Percentiles rank a stretch among this genome's conserved stretches.
Evolutionary conservation across 2,113 vertebrate genomes (phyloP).

Genomic region (Tenrec ecaudatus): DNA sequence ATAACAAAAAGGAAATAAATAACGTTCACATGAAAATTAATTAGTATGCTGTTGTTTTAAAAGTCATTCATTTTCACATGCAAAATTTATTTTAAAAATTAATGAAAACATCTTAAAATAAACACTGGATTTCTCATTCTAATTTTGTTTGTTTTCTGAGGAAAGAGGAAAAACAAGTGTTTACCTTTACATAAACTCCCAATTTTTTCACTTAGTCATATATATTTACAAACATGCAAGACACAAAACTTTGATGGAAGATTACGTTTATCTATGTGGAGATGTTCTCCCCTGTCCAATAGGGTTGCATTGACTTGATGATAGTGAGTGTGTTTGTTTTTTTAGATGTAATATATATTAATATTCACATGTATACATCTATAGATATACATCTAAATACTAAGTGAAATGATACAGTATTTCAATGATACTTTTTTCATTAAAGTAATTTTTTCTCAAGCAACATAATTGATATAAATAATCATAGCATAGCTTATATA

Average conservation of each 20-base stretch:
- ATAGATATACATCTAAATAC: neutral
- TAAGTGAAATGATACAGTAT: neutral
- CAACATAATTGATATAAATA: constrained; percentile 15
- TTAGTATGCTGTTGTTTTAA: neutral
- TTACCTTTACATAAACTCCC: neutral
- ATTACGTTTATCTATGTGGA: no score
- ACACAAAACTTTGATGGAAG: neutral
- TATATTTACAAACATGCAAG: neutral
- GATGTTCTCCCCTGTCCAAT: no score
- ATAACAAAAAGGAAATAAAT: neutral
- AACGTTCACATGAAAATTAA: constrained; percentile 43
- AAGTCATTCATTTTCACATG: neutral
- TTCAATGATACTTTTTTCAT: neutral
- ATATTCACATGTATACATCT: neutral
- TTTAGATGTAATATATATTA: no score
- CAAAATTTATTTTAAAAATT: constrained; percentile 29
- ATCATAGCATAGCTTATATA: neutral
- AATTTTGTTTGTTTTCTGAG: neutral
- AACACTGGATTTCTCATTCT: neutral
- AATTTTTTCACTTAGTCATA: neutral
- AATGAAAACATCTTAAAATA: neutral
- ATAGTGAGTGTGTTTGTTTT: no score
- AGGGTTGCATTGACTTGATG: no score
- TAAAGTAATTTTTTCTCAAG: neutral
- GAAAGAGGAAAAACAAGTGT: neutral